A percentile compares a stretch with the other conserved stretches of the same genome.
Evolutionary conservation across 2,888 invertebrate genomes (phyloP).

Genomic region (Heliconius hortense): DNA sequence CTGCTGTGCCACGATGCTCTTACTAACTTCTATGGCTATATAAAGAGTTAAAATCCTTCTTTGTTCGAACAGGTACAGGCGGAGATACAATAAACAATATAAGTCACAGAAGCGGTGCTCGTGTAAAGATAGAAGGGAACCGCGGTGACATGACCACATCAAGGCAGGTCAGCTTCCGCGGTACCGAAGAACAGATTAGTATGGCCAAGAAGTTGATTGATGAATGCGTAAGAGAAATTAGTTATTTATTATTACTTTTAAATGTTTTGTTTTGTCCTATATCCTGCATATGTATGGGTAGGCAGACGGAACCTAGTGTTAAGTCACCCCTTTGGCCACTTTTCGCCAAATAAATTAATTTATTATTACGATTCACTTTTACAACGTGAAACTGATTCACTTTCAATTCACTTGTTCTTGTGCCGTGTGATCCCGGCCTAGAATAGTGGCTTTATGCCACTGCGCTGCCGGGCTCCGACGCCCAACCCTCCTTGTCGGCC

Average conservation of each 20-base stretch:
- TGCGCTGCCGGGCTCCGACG: too few species aligned
- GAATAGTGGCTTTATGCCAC: too few species aligned
- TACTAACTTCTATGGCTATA: background rate
- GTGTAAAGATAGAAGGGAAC: slow-evolving; percentile 83
- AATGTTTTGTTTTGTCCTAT: background rate
- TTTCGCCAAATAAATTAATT: too few species aligned
- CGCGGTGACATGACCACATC: slow-evolving; percentile 49
- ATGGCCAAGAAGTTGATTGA: slow-evolving; percentile 87
- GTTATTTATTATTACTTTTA: background rate
- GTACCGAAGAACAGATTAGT: slow-evolving; percentile 88
- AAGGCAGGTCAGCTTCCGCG: slow-evolving; percentile 76
- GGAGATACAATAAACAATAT: slow-evolving; percentile 88
- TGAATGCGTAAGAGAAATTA: slow-evolving; percentile 81
- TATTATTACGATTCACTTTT: too few species aligned
- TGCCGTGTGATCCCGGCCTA: too few species aligned
- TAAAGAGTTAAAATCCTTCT: background rate
- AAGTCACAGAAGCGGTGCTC: slow-evolving; percentile 87
- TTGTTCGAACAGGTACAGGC: slow-evolving; percentile 74
- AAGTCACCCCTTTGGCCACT: too few species aligned
- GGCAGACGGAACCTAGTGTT: too few species aligned
- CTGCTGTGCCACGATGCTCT: background rate
- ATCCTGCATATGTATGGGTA: too few species aligned
- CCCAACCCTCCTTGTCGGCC: too few species aligned
- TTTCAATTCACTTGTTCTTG: too few species aligned
- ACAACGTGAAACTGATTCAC: too few species aligned